Evolutionary conservation across 2,888 invertebrate genomes (phyloP), one percentile per base, ranked within the genome.

Genomic region (Eurois occulta): DNA sequence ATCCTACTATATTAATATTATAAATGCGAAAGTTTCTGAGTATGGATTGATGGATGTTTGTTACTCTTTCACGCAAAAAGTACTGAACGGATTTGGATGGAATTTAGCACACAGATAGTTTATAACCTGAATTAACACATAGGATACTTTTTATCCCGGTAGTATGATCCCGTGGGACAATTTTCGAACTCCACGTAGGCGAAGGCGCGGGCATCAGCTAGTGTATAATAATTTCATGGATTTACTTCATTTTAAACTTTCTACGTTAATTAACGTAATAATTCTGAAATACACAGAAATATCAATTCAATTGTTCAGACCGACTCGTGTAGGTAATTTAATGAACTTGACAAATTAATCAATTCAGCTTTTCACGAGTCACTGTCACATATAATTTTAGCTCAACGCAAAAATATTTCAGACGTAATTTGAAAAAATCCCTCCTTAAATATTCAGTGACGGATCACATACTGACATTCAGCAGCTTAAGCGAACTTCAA

Each of bases 401-500:
- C 13, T 21, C 6, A 48, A 48, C 2, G 24, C 2, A n/a, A 62
- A 70, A 62, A 62, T 67, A 77, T 41, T 48, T 13, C n/a, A 41
- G 6, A n/a, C 8, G 24, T 43, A 28, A 16, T 18, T 41, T 38
- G 32, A 2, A 28, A 65, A 78, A 68, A 71, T 46, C 6, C 8
- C 13, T 41, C 52, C 5, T 60, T 4, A 60, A 75, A 52, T 64
- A 2, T 64, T 41, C 46, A 71, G 62, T 35, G 18, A 60, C 46
- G 62, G 43, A 10, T 46, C 11, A 43, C 24, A 52, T 35, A 18
- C 28, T 48, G 48, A 70, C 64, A 80, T 67, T 52, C 67, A 58
- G 52, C 64, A 78, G 46, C 46, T 70, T 58, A 28, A 67, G 43
- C 43, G 11, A 67, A 35, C 41, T 41, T 55, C 67, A 13, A 71